phyloP scores from a whole-genome alignment of 2,113 vertebrate genomes.

The Myrmecobius fasciatus region DNA sequence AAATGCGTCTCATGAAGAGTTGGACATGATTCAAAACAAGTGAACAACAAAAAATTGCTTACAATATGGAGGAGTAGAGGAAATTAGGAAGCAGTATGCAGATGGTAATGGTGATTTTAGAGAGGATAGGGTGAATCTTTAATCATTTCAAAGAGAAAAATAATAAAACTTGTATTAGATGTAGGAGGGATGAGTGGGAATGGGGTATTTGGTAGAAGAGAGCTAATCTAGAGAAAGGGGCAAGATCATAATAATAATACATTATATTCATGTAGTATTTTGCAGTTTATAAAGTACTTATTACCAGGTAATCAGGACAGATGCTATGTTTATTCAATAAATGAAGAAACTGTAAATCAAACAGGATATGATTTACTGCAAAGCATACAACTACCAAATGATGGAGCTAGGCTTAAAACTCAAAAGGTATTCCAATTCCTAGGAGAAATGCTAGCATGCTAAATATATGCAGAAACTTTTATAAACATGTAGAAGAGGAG shows the following conservation, averaged over 20 bases:
- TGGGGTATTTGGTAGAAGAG: neutral
- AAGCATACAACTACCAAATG: neutral
- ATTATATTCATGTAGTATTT: neutral
- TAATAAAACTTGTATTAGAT: constrained; percentile 22
- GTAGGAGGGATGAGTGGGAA: neutral
- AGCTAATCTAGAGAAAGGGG: neutral
- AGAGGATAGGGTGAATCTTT: neutral
- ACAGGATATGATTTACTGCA: neutral
- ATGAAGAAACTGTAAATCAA: neutral
- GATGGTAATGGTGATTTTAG: neutral
- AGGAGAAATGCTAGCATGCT: neutral
- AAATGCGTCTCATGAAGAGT: neutral
- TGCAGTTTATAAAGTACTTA: neutral
- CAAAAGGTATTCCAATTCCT: neutral
- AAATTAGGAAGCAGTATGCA: neutral
- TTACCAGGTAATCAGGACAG: neutral
- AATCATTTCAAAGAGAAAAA: constrained; percentile 15
- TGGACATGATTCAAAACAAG: neutral
- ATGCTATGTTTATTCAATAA: neutral
- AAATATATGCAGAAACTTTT: neutral
- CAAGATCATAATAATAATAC: neutral
- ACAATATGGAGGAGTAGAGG: neutral
- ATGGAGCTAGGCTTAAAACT: neutral
- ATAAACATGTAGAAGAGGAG: constrained; percentile 18
- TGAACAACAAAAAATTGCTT: constrained; percentile 11